Evolutionary conservation across 2,888 invertebrate genomes (phyloP), one percentile per base, ranked within the genome.

Genomic region (Agrilus cyanescens): DNA sequence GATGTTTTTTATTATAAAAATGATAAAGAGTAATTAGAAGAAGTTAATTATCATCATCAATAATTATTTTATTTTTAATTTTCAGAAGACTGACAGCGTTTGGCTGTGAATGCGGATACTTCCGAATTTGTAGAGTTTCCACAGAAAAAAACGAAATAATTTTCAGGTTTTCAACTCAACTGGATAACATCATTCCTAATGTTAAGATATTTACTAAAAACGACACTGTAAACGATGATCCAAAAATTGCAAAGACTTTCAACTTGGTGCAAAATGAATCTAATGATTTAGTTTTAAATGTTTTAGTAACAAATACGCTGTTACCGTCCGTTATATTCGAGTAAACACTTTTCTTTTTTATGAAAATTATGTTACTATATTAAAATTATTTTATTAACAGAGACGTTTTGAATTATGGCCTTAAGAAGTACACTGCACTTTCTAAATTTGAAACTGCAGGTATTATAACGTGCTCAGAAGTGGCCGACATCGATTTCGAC

Each of bases 401-500:
- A 54, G 65, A 75, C 58, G 59, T 75, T 45, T 52, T 71, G 37
- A 62, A 63, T 47, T 60, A 68, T 50, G 71, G 72, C 13, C 60
- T 76, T 48, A 63, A 62, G 35, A 62, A 66, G 32, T 69, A 68
- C 46, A 54, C 61, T 10, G 63, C 63, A 14, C 58, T 76, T 33
- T 61, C 63, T 29, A 62, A 68, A 33, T 76, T 74, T 52, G 73
- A 78, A 50, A 61, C 65, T 32, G 74, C 68, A 49, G 80, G 78
- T 57, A 69, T 74, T 46, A 70, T 76, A 31, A 63, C 78, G n/a
- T 76, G 77, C 52, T 72, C 73, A 29, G 73, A 74, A 55, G 68
- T 78, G 10, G 75, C 75, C 5, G 83, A 84, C 60, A 67, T 83
- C 39, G 79, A 83, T 61, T 76, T 82, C 69, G 82, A 83, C 63